Evolutionary conservation across 2,113 vertebrate genomes (phyloP).

Genomic region (Urocynchramus pylzowi): DNA sequence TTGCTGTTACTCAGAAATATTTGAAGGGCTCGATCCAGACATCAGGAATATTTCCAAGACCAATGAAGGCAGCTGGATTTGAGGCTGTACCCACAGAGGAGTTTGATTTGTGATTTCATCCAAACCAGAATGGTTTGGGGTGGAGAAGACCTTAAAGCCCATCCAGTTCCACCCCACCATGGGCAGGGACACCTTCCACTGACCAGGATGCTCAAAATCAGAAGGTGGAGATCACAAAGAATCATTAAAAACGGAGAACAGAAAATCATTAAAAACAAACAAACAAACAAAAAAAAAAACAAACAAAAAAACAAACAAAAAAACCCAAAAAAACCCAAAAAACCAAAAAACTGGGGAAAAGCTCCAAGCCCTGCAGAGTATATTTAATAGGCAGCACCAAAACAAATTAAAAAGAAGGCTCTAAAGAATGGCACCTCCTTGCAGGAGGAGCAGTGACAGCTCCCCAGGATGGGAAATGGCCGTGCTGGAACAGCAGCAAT

Average conservation of each 20-base stretch:
- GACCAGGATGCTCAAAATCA: background rate
- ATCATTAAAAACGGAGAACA: background rate
- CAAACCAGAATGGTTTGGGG: background rate
- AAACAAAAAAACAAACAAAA: background rate
- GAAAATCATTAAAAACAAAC: background rate
- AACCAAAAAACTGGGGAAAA: background rate
- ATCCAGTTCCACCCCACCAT: background rate
- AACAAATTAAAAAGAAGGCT: background rate
- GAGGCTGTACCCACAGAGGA: background rate
- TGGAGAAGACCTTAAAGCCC: background rate
- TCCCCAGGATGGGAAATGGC: background rate
- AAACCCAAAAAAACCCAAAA: background rate
- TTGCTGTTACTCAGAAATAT: background rate
- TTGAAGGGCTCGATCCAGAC: background rate
- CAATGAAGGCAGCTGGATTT: background rate
- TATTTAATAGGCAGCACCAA: background rate
- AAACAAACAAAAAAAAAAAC: background rate
- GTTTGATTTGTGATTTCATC: background rate
- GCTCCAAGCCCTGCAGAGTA: background rate
- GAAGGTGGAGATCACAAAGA: background rate
- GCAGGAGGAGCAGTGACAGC: background rate
- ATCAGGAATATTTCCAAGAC: background rate
- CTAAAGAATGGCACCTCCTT: background rate
- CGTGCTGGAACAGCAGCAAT: slow-evolving; percentile 28
- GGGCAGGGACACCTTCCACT: background rate